Percentiles rank a stretch among this genome's conserved stretches.
Evolutionary conservation across 2,888 invertebrate genomes (phyloP).

Genomic region (Rhyacophila evoluta): DNA sequence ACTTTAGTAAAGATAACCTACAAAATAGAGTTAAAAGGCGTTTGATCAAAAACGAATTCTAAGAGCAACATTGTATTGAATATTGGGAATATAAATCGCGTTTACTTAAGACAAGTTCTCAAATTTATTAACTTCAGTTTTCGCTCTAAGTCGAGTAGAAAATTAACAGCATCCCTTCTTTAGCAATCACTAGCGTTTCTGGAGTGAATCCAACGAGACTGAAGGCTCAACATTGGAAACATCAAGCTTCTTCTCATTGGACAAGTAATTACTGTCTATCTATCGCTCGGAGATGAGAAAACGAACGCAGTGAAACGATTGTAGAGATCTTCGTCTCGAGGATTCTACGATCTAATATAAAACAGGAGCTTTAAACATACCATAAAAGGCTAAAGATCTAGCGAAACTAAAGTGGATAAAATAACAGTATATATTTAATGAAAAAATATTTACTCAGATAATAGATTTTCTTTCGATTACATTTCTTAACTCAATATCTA

Average conservation of each 20-base stretch:
- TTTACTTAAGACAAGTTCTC: neutral
- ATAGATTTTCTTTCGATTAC: too few relatives aligned
- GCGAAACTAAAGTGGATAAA: neutral
- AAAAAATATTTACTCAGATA: too few relatives aligned
- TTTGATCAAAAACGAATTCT: neutral
- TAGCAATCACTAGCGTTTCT: neutral
- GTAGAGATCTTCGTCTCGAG: neutral
- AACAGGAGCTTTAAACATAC: neutral
- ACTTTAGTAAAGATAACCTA: too few relatives aligned
- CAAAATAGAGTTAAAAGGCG: neutral
- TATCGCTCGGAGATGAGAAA: constrained; percentile 32
- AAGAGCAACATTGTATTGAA: neutral
- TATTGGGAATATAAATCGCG: neutral
- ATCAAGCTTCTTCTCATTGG: constrained; percentile 41
- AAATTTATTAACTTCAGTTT: neutral
- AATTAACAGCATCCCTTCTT: constrained; percentile 10
- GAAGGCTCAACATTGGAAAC: constrained; percentile 24
- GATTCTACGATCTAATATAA: neutral
- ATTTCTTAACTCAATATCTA: too few relatives aligned
- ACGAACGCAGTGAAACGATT: constrained; percentile 12
- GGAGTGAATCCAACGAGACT: neutral
- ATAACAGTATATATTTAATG: neutral
- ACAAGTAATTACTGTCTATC: constrained; percentile 52
- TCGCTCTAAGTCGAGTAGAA: neutral
- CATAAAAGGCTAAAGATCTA: neutral